Evolutionary conservation across 2,888 invertebrate genomes (phyloP).

Genomic region (Aporophyla nigra): DNA sequence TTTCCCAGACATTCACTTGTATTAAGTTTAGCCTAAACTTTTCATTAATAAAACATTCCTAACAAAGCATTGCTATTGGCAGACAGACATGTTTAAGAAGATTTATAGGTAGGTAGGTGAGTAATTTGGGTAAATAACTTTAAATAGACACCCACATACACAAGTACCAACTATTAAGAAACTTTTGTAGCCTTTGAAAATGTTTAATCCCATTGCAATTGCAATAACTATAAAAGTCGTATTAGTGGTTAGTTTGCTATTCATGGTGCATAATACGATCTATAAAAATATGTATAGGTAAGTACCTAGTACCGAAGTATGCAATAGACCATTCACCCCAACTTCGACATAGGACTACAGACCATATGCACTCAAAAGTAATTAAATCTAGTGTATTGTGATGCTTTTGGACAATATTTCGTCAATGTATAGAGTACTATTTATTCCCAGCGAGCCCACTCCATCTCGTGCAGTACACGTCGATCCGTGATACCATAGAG

Average conservation of each 20-base stretch:
- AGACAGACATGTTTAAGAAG: background rate
- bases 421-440: slow-evolving; percentile 66
- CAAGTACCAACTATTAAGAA: background rate
- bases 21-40: background rate
- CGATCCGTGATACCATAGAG: slow-evolving; percentile 68
- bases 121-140: background rate
- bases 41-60: background rate
- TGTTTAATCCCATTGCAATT: slow-evolving; percentile 19
- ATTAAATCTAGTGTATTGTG: slow-evolving; percentile 54
- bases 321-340: slow-evolving; percentile 21
- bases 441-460: slow-evolving; percentile 73
- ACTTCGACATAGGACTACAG: slow-evolving; percentile 7
- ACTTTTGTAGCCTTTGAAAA: slow-evolving; percentile 31
- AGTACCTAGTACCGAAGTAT: background rate
- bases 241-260: slow-evolving; percentile 25
- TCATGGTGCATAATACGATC: slow-evolving; percentile 19
- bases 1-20: background rate
- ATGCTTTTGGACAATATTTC: slow-evolving; percentile 60
- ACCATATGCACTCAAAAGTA: slow-evolving; percentile 37
- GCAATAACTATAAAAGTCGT: slow-evolving; percentile 20
- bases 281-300: slow-evolving; percentile 1
- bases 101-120: slow-evolving; percentile 1
- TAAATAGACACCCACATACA: background rate
- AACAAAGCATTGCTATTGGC: background rate
- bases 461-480: slow-evolving; percentile 75